Percentiles rank a stretch among this genome's conserved stretches.
Conservation (phyloP, 2,113 vertebrate species). For the Apeltes quadracus region DNA sequence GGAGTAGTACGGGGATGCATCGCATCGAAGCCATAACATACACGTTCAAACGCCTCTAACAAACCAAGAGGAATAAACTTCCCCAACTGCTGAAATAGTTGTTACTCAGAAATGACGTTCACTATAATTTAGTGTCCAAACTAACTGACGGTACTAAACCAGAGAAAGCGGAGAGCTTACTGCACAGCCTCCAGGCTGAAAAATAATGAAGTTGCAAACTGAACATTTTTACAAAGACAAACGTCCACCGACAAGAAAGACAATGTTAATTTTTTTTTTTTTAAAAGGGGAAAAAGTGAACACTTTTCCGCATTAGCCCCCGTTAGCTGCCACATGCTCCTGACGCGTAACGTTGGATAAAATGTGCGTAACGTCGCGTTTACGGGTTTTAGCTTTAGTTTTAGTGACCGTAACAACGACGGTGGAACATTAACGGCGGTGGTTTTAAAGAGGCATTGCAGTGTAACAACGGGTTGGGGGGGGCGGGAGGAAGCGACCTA, state of each 20-base stretch:
- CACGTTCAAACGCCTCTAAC: not conserved
- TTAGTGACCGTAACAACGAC: not conserved
- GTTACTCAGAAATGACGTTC: not conserved
- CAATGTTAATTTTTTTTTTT: too few species aligned
- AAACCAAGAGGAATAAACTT: not conserved
- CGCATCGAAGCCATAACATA: not conserved
- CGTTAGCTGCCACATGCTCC: slow-evolving; percentile 39
- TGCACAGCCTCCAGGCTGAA: too few species aligned
- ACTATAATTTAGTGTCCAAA: not conserved
- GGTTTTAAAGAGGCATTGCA: not conserved
- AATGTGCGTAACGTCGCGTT: not conserved
- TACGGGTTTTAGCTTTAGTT: not conserved
- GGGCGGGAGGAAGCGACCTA: not conserved
- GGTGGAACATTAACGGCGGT: not conserved
- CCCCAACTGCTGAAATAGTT: not conserved
- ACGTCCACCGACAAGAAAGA: too few species aligned
- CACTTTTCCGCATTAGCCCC: slow-evolving; percentile 29
- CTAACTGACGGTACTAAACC: too few species aligned
- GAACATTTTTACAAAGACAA: not conserved
- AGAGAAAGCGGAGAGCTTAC: too few species aligned
- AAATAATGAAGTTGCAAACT: too few species aligned
- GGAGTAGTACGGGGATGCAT: not conserved
- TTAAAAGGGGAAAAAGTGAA: not conserved
- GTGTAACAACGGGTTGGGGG: not conserved
- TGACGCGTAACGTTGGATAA: slow-evolving; percentile 21